Conservation (phyloP, 2,797 vertebrate species). For the Gallinago nigripennis region DNA sequence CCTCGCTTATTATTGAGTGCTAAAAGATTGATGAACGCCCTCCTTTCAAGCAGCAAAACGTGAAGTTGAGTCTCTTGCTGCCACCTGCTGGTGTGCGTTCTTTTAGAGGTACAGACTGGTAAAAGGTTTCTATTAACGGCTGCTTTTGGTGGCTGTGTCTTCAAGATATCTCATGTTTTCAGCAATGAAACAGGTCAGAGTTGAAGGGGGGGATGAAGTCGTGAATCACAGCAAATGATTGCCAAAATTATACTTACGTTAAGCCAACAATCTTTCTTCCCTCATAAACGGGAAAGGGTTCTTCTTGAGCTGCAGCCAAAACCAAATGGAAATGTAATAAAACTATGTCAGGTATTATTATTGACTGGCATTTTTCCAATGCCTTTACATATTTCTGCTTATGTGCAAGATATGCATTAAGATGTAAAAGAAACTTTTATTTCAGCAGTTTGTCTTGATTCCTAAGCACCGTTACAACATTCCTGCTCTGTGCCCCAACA, state of each 20-base stretch:
- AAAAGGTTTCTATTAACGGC: neutral
- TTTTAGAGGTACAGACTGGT: neutral
- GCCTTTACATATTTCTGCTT: neutral
- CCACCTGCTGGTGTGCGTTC: conserved; percentile 70
- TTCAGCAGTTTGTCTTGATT: neutral
- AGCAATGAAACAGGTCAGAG: neutral
- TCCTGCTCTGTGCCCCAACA: neutral
- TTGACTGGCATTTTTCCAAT: neutral
- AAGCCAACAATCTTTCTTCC: neutral
- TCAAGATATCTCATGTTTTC: neutral
- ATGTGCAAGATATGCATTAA: too few relatives aligned
- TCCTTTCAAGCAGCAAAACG: neutral
- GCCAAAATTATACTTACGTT: neutral
- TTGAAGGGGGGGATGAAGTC: neutral
- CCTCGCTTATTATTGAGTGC: neutral
- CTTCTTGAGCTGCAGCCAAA: neutral
- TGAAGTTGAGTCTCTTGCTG: conserved; percentile 70
- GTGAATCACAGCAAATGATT: neutral
- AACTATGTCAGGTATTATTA: neutral
- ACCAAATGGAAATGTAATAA: neutral
- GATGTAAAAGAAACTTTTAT: neutral
- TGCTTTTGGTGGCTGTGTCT: neutral
- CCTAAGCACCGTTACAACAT: neutral
- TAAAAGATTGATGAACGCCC: neutral
- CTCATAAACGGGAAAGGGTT: neutral